Conservation (phyloP, 2,797 vertebrate species). For the Parambassis ranga region DNA sequence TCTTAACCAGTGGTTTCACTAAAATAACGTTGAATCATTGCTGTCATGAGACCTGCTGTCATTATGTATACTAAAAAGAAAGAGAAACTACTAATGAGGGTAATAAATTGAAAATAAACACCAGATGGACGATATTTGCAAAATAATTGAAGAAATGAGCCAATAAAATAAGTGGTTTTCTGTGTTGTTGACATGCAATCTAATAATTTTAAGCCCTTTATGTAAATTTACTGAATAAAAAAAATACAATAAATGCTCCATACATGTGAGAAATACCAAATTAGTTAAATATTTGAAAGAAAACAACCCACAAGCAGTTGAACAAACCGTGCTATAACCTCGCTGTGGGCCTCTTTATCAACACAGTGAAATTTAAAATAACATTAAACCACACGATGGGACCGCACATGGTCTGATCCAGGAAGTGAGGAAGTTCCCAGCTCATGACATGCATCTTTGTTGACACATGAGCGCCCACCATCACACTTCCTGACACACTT, state of each 20-base stretch:
- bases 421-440: conserved; percentile 54
- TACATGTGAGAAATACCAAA: not conserved
- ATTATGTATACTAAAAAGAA: conserved; percentile 15
- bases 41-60: conserved; percentile 48
- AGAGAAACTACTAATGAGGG: conserved; percentile 23
- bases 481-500: conserved; percentile 61
- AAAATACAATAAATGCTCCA: not conserved
- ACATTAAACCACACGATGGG: not conserved
- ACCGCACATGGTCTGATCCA: not conserved
- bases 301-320: too few species aligned
- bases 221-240: too few species aligned
- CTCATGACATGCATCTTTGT: conserved; percentile 56
- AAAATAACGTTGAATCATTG: conserved; percentile 13
- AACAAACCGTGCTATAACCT: not conserved
- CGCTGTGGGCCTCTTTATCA: not conserved
- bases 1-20: not conserved
- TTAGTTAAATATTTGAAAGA: not conserved
- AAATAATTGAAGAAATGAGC: too few species aligned
- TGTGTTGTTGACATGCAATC: too few species aligned
- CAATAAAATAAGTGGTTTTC: too few species aligned
- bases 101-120: not conserved
- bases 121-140: too few species aligned
- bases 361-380: not conserved
- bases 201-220: too few species aligned
- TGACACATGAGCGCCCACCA: conserved; percentile 39